Percentiles rank a stretch among this genome's conserved stretches.
Conservation (phyloP, 1,140 invertebrate genomes). For the Dendrolimus kikuchii region DNA sequence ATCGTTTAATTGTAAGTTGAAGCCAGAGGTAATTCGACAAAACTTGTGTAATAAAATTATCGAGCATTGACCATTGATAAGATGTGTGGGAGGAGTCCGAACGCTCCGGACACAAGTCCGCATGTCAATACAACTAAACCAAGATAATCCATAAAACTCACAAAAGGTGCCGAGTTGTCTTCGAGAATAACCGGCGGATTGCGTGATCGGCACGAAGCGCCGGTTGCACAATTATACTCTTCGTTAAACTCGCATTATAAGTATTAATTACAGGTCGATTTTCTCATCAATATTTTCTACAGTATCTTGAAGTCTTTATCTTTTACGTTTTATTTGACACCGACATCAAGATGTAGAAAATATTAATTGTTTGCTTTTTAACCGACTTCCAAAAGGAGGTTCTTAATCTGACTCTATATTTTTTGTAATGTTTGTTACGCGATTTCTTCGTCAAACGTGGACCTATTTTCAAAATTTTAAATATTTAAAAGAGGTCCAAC, state of each 20-base stretch:
- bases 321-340: too few relatives aligned
- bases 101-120: conserved; percentile 49
- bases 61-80: conserved; percentile 62
- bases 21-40: conserved; percentile 65
- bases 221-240: conserved; percentile 22
- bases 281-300: too few relatives aligned
- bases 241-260: neutral
- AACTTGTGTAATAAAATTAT: conserved; percentile 71
- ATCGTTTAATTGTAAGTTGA: conserved; percentile 65
- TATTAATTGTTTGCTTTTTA: too few relatives aligned
- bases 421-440: too few relatives aligned
- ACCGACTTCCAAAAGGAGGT: too few relatives aligned
- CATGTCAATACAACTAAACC: conserved; percentile 58
- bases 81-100: conserved; percentile 30
- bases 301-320: too few relatives aligned
- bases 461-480: too few relatives aligned
- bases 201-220: neutral
- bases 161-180: conserved; percentile 64
- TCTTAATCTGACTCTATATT: too few relatives aligned
- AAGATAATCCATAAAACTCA: conserved; percentile 63
- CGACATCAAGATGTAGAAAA: too few relatives aligned
- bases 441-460: too few relatives aligned
- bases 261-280: too few relatives aligned
- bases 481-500: too few relatives aligned
- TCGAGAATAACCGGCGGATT: conserved; percentile 25